Base-by-base conservation (phyloP, 2,797 vertebrate genomes). In the Steatocranus sp. region DNA sequence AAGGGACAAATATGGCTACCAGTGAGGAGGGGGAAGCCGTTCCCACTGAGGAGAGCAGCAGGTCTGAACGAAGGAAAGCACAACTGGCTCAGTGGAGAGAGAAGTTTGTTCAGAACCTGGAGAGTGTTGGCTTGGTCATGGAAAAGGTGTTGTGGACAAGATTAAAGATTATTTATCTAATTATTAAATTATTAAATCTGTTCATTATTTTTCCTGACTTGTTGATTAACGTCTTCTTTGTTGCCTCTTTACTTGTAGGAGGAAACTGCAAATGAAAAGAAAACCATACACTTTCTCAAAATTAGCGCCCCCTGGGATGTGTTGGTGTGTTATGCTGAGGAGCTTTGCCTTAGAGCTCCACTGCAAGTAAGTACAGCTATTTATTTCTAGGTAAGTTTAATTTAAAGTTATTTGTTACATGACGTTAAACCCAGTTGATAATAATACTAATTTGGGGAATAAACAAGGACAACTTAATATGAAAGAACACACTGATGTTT, bases 301-400 rank as follows among this genome's bases (percentile, higher is more conserved):
- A 93, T 97, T 5, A 96, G 93, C 1, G 94, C 95, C 27, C 96
- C 96, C 2, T 96, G 97, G 96, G 95, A 96, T 20, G 93, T 96
- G 78, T 58, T 96, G 87, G 91, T 96, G 51, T 96, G 86, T 83
- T 96, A 96, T 2, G 96, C 96, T 1, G 96, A 96, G 83, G 96
- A 97, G 76, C 95, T 97, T 75, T 94, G 94, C 80, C 90, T 96
- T 36, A 94, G 96, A 90, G 96, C 96, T 2, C 95, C 96, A 3
- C 70, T 96, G 20, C 96, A 97, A 96, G 96, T 97, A 20, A 83
- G 83, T 36, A 66, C 66, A 58, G 61, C 25, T 77, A 2, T 78
- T 75, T 46, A 36, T 48, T 4, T 23, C 43, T 18, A 12, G 36
- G 17, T 23, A 23, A 5, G 10, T 49, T 12, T 0, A 17, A 58